Evolutionary conservation across 2,888 invertebrate species (phyloP).

Genomic region (Idaea biselata): DNA sequence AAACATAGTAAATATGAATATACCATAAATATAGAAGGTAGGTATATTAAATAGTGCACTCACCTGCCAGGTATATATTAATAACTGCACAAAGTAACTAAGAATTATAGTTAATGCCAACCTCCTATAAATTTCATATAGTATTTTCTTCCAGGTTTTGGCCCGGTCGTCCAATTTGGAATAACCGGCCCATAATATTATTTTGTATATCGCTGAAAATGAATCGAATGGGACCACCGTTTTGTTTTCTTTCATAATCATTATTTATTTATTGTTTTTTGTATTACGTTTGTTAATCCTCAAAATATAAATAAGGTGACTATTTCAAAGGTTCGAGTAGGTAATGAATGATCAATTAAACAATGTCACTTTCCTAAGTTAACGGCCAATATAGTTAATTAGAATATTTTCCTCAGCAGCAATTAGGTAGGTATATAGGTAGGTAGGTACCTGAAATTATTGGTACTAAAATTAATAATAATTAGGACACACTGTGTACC

Average conservation of each 20-base stretch:
- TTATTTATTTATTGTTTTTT: background rate
- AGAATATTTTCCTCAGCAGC: too few relatives aligned
- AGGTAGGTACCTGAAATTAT: too few relatives aligned
- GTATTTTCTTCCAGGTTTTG: background rate
- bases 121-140: background rate
- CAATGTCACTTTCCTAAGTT: too few relatives aligned
- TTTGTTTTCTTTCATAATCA: background rate
- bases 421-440: too few relatives aligned
- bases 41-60: background rate
- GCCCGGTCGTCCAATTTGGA: background rate
- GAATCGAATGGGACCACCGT: background rate
- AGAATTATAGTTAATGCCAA: background rate
- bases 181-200: background rate
- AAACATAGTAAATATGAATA: too few relatives aligned
- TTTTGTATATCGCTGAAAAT: background rate
- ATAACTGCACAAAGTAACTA: background rate
- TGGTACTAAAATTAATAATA: too few relatives aligned
- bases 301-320: background rate
- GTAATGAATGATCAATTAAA: too few relatives aligned
- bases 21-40: too few relatives aligned
- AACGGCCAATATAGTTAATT: too few relatives aligned
- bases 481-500: too few relatives aligned
- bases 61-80: background rate
- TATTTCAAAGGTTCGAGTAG: background rate
- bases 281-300: background rate